A percentile compares a stretch with the other conserved stretches of the same genome.
Evolutionary conservation across 35 echinoderm and acorn worm genomes (phyloP).

Genomic region (Holothuria glaberrima): DNA sequence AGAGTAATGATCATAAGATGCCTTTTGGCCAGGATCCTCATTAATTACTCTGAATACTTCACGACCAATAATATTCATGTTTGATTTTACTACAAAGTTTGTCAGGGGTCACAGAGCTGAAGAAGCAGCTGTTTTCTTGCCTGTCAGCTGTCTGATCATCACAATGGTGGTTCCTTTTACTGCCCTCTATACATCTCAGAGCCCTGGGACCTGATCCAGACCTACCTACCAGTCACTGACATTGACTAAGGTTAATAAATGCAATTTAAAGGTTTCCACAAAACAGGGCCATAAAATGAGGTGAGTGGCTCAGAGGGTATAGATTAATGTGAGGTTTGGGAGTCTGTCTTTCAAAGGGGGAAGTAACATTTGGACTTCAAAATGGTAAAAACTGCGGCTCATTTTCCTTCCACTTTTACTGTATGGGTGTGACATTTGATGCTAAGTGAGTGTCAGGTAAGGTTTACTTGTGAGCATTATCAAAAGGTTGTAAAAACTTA

Average conservation of each 20-base stretch:
- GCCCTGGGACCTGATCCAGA: conserved; percentile 20
- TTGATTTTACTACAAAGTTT: background rate
- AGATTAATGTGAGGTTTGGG: conserved; percentile 2
- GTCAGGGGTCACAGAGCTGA: background rate
- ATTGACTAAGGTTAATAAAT: conserved; percentile 17
- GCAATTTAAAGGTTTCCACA: conserved; percentile 25
- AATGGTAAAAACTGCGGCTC: no score
- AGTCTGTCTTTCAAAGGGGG: no score
- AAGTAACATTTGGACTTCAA: no score
- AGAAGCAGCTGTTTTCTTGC: conserved; percentile 10
- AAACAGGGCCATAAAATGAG: conserved; percentile 24
- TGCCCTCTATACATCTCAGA: conserved; percentile 21
- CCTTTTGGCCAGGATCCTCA: no score
- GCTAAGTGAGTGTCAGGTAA: no score
- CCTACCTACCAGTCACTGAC: conserved; percentile 8
- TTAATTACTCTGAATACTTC: no score
- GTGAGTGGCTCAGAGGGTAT: background rate
- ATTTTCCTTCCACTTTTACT: no score
- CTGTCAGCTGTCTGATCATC: conserved; percentile 19
- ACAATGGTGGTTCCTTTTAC: background rate
- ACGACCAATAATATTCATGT: no score
- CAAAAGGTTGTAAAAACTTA: no score
- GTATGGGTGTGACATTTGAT: no score
- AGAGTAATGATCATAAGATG: no score
- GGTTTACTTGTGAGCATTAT: no score